Base-by-base conservation (phyloP, 2,113 vertebrate species). In the Pionites leucogaster region DNA sequence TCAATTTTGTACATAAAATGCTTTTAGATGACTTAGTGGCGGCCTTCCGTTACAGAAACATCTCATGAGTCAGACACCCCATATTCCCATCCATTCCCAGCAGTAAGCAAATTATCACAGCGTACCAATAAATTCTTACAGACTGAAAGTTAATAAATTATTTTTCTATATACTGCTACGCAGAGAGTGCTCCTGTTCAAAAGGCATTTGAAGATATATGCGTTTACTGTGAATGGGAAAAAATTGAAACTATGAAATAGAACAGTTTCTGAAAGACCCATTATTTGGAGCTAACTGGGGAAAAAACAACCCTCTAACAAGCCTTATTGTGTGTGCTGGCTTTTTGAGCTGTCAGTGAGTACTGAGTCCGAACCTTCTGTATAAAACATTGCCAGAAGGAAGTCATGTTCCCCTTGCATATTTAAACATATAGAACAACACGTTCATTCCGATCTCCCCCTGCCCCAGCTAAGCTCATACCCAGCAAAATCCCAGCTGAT, bases 221-320 rank as follows among this genome's bases (percentile, higher is more conserved):
- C 69, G 1, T 60, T 65, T 52, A 67, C 9, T 75, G 65, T 24
- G 78, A 78, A 67, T 17, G 50, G 33, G 11, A 52, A 80, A 84
- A 87, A 60, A 68, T 3, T 39, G 11, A 10, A 41, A 71, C 83
- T 84, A 37, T 41, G 82, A 75, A 88, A 74, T 44, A 22, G 79
- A 88, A 55, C 8, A 12, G 77, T 49, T 63, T 63, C 52, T 75
- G 69, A 82, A 84, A 93, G 70, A 35, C 55, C 74, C 72, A 20
- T 76, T 33, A 59, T 18, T 59, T 46, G 35, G 55, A 86, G 69
- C 47, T 92, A 85, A 53, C 77, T 69, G 80, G 82, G 84, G 80
- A 81, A 82, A 88, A 92, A 52, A 2, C 60, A 63, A 10, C 55
- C 33, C 52, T 31, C 33, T 35, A 7, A 35, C 46, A 35, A 18